Conservation (phyloP, 1,140 invertebrate genomes). For the Maconellicoccus hirsutus region DNA sequence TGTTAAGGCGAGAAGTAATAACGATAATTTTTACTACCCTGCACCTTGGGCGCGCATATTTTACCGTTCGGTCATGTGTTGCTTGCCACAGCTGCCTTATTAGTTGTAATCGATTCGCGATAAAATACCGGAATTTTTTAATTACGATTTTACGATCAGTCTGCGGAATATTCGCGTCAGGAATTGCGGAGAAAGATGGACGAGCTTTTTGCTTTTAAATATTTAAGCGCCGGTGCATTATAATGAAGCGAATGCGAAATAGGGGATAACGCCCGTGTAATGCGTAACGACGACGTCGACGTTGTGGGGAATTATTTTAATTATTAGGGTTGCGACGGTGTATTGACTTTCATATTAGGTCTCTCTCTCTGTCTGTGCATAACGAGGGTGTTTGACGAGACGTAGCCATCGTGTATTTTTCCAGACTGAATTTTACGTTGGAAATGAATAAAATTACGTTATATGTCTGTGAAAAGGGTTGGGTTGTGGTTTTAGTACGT, state of each 20-base stretch:
- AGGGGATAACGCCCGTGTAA: too few species aligned
- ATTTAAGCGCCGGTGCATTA: background rate
- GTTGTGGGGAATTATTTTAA: background rate
- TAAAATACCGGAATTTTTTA: background rate
- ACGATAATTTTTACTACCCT: background rate
- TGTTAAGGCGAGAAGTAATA: slow-evolving; percentile 8
- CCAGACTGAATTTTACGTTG: too few species aligned
- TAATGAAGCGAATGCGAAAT: too few species aligned
- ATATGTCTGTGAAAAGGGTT: too few species aligned
- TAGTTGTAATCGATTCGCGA: background rate
- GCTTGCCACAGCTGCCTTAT: background rate
- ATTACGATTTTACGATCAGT: background rate
- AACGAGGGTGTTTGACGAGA: too few species aligned
- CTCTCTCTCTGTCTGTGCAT: background rate
- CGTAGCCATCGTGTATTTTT: too few species aligned
- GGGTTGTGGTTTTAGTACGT: too few species aligned
- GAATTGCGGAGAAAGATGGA: too few species aligned
- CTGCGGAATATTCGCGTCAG: too few species aligned
- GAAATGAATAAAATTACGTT: too few species aligned
- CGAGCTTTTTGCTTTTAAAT: too few species aligned
- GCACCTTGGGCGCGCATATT: background rate
- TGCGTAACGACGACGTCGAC: too few species aligned
- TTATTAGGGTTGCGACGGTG: background rate
- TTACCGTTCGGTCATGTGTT: background rate
- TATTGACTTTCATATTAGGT: background rate